These are phyloP conservation scores for Bos javanicus DNA, from an alignment of 2,113 vertebrate genomes.

Conservation along the genomic window DNA sequence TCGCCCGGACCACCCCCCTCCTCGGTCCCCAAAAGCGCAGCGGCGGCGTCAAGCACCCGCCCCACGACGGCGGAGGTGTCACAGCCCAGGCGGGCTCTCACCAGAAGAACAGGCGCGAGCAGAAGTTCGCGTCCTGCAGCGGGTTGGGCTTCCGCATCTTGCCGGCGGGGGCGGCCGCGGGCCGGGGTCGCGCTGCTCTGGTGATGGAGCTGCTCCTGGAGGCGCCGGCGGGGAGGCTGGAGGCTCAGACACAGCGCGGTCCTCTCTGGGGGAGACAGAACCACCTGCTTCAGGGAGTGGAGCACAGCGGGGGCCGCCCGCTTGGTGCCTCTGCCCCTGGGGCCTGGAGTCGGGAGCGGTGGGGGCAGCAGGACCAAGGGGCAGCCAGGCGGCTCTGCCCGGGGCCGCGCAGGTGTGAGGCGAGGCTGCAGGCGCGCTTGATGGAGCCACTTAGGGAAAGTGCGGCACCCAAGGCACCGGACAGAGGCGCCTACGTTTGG, in stretches of 20 bases:
- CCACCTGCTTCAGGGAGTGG: fast-evolving
- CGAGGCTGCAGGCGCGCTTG: too few relatives aligned
- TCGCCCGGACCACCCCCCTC: not conserved
- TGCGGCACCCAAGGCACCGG: not conserved
- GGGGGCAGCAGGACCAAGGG: not conserved
- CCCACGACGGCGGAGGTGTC: too few relatives aligned
- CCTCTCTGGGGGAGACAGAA: too few relatives aligned
- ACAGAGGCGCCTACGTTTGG: too few relatives aligned
- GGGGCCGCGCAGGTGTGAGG: not conserved
- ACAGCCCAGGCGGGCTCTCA: not conserved
- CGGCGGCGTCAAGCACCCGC: too few relatives aligned
- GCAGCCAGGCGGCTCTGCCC: fast-evolving
- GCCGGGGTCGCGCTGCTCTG: not conserved
- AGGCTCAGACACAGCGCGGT: not conserved
- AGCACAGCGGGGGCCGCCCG: too few relatives aligned
- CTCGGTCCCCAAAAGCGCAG: not conserved
- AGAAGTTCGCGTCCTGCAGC: not conserved
- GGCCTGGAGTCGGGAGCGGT: not conserved
- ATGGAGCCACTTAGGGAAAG: not conserved
- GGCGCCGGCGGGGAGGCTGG: not conserved
- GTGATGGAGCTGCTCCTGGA: not conserved
- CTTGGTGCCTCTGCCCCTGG: fast-evolving
- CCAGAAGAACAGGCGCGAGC: not conserved
- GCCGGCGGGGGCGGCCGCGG: too few relatives aligned
- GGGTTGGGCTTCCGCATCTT: not conserved